These are phyloP conservation scores for Grallaria varia DNA, from an alignment of 2,113 vertebrate genomes.

Conservation along the genomic window DNA sequence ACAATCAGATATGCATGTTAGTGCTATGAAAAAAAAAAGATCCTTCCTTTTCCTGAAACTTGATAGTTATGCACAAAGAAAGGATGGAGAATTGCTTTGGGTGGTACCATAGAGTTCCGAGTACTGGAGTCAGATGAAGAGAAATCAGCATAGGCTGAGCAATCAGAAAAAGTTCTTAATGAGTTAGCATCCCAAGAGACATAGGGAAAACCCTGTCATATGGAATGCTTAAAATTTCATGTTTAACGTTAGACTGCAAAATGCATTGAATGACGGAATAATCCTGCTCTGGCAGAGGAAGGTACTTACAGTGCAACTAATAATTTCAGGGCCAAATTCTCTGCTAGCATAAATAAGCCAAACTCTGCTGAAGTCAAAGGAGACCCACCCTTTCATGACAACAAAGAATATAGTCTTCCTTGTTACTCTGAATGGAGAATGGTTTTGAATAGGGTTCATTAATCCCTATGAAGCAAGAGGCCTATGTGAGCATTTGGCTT, in stretches of 20 bases:
- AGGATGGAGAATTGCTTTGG: neutral
- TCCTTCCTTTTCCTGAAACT: neutral
- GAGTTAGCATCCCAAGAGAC: neutral
- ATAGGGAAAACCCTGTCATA: neutral
- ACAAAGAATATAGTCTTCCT: neutral
- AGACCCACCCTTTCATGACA: conserved; percentile 22
- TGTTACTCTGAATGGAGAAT: neutral
- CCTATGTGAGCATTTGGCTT: neutral
- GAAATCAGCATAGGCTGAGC: neutral
- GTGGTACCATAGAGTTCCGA: neutral
- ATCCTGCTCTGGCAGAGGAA: conserved; percentile 26
- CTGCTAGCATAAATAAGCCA: conserved; percentile 19
- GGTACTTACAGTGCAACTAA: neutral
- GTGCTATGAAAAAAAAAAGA: neutral
- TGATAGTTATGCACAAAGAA: neutral
- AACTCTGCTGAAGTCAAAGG: conserved; percentile 9
- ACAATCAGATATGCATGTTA: neutral
- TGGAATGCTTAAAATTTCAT: conserved; percentile 10
- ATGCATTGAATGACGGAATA: conserved; percentile 20
- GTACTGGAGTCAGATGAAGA: neutral
- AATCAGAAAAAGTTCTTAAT: neutral
- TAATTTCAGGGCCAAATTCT: conserved; percentile 24
- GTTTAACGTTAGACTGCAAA: neutral
- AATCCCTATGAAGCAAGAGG: neutral
- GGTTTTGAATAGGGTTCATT: conserved; percentile 2